Evolutionary conservation across 35 echinoderm and acorn worm species (phyloP).

Genomic region (Amphiura filiformis): DNA sequence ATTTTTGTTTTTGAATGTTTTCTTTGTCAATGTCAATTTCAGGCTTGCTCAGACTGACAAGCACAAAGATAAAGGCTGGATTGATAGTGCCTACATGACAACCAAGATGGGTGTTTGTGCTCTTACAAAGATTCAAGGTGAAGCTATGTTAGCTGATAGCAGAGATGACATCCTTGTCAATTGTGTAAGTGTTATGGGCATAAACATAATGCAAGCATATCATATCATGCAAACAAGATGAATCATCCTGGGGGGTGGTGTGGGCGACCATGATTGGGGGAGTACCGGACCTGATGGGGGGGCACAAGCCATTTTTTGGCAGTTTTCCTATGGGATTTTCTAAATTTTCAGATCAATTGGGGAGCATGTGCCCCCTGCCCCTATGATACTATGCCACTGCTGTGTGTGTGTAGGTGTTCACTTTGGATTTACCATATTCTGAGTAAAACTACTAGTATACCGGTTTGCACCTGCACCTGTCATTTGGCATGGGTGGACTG

Average conservation of each 20-base stretch:
- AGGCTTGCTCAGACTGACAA: neutral
- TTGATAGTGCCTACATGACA: neutral
- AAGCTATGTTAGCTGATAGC: too few species aligned
- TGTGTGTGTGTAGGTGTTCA: too few species aligned
- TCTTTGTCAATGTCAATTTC: neutral
- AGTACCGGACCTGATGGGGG: too few species aligned
- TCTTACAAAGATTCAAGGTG: neutral
- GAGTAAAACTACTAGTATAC: neutral
- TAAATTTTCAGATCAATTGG: too few species aligned
- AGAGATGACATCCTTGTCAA: too few species aligned
- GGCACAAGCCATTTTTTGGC: too few species aligned
- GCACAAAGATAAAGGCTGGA: too few species aligned
- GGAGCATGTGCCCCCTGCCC: too few species aligned
- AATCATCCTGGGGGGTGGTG: neutral
- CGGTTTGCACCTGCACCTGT: too few species aligned
- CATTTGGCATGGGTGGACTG: neutral
- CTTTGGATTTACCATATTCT: neutral
- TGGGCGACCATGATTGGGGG: too few species aligned
- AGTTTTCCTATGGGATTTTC: too few species aligned
- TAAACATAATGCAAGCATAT: neutral
- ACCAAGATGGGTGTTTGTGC: neutral
- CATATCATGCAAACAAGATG: neutral
- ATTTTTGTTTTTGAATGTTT: neutral
- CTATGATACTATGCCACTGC: too few species aligned
- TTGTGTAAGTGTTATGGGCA: neutral